A percentile compares a stretch with the other conserved stretches of the same genome.
These are phyloP conservation scores for Microctenopoma stevenorrisi DNA, from an alignment of 2,797 vertebrate species.

Conservation along the genomic window DNA sequence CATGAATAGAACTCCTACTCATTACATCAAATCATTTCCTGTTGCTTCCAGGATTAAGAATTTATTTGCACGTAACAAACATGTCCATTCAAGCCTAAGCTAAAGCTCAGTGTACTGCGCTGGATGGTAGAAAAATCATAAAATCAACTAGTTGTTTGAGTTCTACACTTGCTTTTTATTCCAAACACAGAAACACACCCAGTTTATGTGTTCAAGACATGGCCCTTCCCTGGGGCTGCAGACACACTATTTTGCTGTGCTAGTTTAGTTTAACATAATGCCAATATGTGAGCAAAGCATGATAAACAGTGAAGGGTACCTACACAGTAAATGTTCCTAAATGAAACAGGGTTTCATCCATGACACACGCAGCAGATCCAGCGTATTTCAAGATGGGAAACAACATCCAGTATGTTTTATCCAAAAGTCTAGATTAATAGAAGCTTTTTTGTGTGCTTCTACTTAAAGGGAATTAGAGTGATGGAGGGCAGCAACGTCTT, in stretches of 20 bases:
- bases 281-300: too few relatives aligned
- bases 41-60: background rate
- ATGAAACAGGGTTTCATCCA: background rate
- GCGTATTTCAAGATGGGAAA: too few relatives aligned
- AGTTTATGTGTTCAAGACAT: background rate
- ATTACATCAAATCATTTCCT: slow-evolving; percentile 17
- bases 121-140: too few relatives aligned
- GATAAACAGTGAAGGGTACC: background rate
- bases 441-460: too few relatives aligned
- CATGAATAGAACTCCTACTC: slow-evolving; percentile 32
- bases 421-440: background rate
- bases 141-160: background rate
- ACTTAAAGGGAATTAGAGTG: too few relatives aligned
- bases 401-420: background rate
- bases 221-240: too few relatives aligned
- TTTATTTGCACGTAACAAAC: too few relatives aligned
- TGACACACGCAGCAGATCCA: too few relatives aligned
- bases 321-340: background rate
- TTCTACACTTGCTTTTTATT: background rate
- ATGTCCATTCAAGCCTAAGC: background rate
- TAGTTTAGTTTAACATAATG: too few relatives aligned
- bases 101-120: background rate
- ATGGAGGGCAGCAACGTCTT: too few relatives aligned
- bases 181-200: background rate
- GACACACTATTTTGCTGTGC: too few relatives aligned